A percentile compares a stretch with the other conserved stretches of the same genome.
These are phyloP conservation scores for Promerops cafer DNA, from an alignment of 2,113 vertebrate species.

Conservation along the genomic window DNA sequence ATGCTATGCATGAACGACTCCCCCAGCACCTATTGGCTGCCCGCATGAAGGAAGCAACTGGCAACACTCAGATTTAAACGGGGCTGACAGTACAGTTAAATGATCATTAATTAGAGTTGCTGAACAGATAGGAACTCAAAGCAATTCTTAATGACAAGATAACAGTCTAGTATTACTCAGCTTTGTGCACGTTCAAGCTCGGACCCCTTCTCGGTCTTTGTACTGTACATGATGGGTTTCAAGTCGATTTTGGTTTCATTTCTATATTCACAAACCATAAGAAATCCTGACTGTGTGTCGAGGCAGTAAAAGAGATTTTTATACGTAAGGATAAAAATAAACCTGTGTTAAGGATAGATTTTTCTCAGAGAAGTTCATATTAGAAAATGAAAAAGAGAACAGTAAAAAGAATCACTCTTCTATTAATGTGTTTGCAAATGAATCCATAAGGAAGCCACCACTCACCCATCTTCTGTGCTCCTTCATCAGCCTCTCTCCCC, in stretches of 20 bases:
- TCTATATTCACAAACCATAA: background rate
- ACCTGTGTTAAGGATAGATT: background rate
- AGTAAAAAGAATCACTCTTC: background rate
- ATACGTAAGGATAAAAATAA: background rate
- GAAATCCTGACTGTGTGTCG: background rate
- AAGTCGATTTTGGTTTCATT: background rate
- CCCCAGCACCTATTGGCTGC: constrained; percentile 74
- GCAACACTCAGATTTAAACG: constrained; percentile 84
- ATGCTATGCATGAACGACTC: constrained; percentile 79
- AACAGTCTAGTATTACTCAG: constrained; percentile 69
- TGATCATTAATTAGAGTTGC: constrained; percentile 95
- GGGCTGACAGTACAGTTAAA: constrained; percentile 91
- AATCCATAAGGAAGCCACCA: background rate
- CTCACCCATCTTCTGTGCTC: background rate
- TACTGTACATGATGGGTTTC: background rate
- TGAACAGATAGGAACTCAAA: constrained; percentile 82
- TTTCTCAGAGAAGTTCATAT: background rate
- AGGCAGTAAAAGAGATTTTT: background rate
- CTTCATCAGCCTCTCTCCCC: background rate
- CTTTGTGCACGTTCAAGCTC: constrained; percentile 30
- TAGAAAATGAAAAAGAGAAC: background rate
- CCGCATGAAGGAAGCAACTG: constrained; percentile 69
- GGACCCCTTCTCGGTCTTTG: constrained; percentile 31
- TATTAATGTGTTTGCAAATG: background rate
- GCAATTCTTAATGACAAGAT: constrained; percentile 77